phyloP scores from a whole-genome alignment of 2,797 vertebrate species.

The Gymnoscopelus microlampas region DNA sequence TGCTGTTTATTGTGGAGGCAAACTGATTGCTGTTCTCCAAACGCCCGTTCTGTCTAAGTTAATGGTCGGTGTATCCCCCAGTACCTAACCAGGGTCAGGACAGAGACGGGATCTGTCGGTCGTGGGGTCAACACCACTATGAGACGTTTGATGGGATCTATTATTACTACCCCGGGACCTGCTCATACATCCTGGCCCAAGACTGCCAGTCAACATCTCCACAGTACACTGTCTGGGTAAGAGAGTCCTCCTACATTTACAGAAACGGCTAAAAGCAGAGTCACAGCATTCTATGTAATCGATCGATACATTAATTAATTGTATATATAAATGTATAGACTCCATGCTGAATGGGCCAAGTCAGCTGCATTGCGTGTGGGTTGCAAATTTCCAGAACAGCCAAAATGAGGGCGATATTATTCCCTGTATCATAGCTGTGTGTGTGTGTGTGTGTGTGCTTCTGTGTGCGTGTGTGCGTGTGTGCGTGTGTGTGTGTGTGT shows the following conservation, averaged over 20 bases:
- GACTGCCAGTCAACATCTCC: constrained; percentile 90
- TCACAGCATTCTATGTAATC: too few relatives aligned
- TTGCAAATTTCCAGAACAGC: background rate
- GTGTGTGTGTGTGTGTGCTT: too few relatives aligned
- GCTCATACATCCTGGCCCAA: constrained; percentile 96
- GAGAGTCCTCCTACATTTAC: constrained; percentile 45
- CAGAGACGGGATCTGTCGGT: constrained; percentile 95
- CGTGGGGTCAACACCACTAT: constrained; percentile 96
- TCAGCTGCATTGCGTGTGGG: too few relatives aligned
- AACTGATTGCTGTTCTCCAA: too few relatives aligned
- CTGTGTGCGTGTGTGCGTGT: too few relatives aligned
- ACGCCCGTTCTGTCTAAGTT: constrained; percentile 16
- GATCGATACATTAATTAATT: too few relatives aligned
- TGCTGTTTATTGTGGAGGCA: constrained; percentile 7
- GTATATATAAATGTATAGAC: too few relatives aligned
- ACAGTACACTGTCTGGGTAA: constrained; percentile 96
- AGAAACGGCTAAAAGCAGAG: too few relatives aligned
- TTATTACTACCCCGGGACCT: constrained; percentile 96
- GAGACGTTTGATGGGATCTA: constrained; percentile 99
- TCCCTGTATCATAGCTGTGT: background rate
- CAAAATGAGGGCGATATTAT: background rate
- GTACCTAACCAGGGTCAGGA: constrained; percentile 94
- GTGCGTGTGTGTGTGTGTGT: too few relatives aligned
- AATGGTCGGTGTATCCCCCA: constrained; percentile 63
- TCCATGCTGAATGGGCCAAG: too few relatives aligned